Percentiles rank a stretch among this genome's conserved stretches.
These are phyloP conservation scores for Toxotes lorentzi DNA, from an alignment of 2,797 vertebrate genomes.

Conservation along the genomic window DNA sequence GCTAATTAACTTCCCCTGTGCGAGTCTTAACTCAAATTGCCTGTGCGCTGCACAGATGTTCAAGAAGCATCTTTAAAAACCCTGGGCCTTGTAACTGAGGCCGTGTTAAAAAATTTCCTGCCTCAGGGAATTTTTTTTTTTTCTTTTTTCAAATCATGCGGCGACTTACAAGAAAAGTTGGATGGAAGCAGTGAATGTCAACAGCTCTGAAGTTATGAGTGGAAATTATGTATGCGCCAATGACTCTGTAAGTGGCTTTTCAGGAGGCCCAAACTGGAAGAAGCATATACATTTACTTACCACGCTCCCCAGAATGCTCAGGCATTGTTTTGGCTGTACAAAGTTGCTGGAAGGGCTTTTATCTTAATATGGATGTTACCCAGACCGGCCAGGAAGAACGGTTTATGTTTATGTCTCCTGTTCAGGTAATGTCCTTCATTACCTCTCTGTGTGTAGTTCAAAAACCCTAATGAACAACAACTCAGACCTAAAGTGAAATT, in stretches of 20 bases:
- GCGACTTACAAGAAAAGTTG: conserved; percentile 56
- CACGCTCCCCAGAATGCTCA: conserved; percentile 4
- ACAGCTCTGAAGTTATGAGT: conserved; percentile 56
- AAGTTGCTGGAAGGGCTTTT: neutral
- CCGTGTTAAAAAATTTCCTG: conserved; percentile 32
- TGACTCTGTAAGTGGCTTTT: conserved; percentile 41
- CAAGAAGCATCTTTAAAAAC: conserved; percentile 69
- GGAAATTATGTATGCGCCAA: conserved; percentile 44
- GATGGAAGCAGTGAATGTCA: conserved; percentile 62
- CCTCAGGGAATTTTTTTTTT: conserved; percentile 40
- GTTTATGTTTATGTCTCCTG: neutral
- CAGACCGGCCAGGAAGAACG: neutral
- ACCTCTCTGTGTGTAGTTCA: neutral
- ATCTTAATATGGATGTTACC: conserved; percentile 20
- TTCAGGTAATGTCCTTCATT: neutral
- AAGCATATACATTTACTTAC: conserved; percentile 33
- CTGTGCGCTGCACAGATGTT: conserved; percentile 77
- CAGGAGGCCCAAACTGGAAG: conserved; percentile 24
- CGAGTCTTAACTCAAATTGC: conserved; percentile 74
- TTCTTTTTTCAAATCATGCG: conserved; percentile 40
- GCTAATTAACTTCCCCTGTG: conserved; percentile 77
- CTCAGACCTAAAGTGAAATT: neutral
- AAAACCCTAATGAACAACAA: conserved; percentile 7
- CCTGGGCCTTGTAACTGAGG: conserved; percentile 54
- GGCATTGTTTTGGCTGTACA: conserved; percentile 14